Base-by-base conservation (phyloP, 2,888 invertebrate genomes). In the Melinopterus prodromus region DNA sequence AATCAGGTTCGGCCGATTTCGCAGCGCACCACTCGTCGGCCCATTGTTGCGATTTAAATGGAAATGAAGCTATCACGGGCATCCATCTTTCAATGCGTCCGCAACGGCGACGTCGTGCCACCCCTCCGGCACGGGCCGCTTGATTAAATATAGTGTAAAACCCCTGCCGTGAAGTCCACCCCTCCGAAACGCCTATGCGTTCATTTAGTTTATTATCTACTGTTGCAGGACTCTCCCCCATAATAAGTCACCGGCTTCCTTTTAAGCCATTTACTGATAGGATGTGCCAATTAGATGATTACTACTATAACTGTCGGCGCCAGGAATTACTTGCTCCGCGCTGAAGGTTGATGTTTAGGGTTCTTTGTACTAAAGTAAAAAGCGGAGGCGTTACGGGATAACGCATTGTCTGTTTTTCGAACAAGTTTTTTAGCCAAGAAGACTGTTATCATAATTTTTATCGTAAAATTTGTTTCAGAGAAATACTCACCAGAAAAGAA, bases 221-320 rank as follows among this genome's bases (percentile, higher is more conserved):
- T 74, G 74, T 74, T 74, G 74, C 74, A 37, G 71, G 35, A 15
- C 71, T 69, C 69, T 26, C 53, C 70, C 76, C 79, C 72, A 79
- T 79, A 81, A 26, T 16, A 71, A 71, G 71, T 16, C 71, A 71
- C 81, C 79, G 82, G 80, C 83, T 80, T 80, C 82, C 79, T 85
- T 87, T 87, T 87, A 86, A 87, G 87, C 86, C 87, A 85, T 86
- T 86, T 82, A 83, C 83, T 83, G 82, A 86, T 84, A 86, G 88
- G 88, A 88, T 88, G 87, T 86, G 86, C 86, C 87, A 88, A 88
- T 88, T 89, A 88, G 74, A 74, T 74, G 35, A 74, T 74, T 74
- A 37, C n/a, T 37, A n/a, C 12, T 35, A 36, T 74, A 74, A 74
- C 37, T 35, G 74, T 35, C n/a, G 74, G 37, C 37, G 16, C 16